Evolutionary conservation across 1,140 invertebrate species (phyloP), one percentile per base, ranked within the genome.

Genomic region (Trichonephila clavipes): DNA sequence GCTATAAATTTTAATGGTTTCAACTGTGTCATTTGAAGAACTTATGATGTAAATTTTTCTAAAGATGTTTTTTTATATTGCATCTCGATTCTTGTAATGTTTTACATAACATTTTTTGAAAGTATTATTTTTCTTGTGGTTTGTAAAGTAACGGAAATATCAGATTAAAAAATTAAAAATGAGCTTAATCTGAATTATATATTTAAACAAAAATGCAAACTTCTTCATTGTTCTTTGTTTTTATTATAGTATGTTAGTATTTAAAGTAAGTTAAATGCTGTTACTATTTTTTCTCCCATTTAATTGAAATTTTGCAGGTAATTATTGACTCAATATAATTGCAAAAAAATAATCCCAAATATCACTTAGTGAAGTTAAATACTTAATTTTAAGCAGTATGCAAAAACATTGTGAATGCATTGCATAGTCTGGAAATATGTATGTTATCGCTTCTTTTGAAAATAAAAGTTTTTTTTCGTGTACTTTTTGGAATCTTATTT

Each of bases 391-490:
- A 40, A 34, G 28, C 28, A 40, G 7, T 18, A 28, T 77, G 12
- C 69, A 34, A 34, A 40, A 34, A 34, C 8, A 40, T 34, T 77
- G 28, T 77, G 34, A 10, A 77, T 77, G 10, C 18, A 77, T 77
- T 77, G 28, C 72, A 40, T 40, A 40, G 34, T 77, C 28, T 77
- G 72, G 72, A 77, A 77, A 34, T 40, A 40, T 77, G 28, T 40
- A 77, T 77, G 72, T 77, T 77, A 19, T 77, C 18, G 72, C 72
- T 77, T 77, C 21, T 69, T 77, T 40, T 40, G 12, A 24, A 69
- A 69, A 69, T 69, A 69, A 69, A 69, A 69, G 66, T 28, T 24
- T 69, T 69, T 24, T 66, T 51, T 12, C 51, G 10, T 51, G 51
- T 51, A 51, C 10, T 51, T 51, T 51, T 51, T 51, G 51, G 10